Percentiles rank a stretch among this genome's conserved stretches.
Evolutionary conservation across 1,140 invertebrate species (phyloP).

Genomic region (Eupristina koningsbergeri): DNA sequence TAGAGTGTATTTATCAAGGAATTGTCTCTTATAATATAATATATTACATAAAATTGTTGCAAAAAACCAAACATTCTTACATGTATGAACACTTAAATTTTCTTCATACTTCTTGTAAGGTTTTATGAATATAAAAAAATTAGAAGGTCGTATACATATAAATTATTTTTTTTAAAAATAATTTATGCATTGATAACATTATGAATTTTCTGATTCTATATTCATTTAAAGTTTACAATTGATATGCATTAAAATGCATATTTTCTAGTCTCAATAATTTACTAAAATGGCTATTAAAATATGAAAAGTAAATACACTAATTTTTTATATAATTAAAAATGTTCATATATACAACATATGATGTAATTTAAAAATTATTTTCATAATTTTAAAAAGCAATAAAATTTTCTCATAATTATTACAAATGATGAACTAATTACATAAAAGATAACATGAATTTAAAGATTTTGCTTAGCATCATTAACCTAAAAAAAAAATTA

Average conservation of each 20-base stretch:
- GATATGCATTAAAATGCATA: slow-evolving; percentile 53
- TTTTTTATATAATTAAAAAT: neutral
- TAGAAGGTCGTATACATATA: slow-evolving; percentile 18
- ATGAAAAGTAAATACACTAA: neutral
- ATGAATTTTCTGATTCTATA: slow-evolving; percentile 27
- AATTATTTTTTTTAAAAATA: slow-evolving; percentile 25
- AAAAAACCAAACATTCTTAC: slow-evolving; percentile 55
- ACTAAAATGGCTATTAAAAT: neutral
- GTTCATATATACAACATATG: too few species aligned
- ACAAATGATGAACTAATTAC: neutral
- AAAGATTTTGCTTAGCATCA: too few species aligned
- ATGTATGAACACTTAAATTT: slow-evolving; percentile 37
- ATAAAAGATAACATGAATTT: too few species aligned
- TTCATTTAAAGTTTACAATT: slow-evolving; percentile 51
- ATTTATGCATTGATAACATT: too few species aligned
- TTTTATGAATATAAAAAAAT: slow-evolving; percentile 11
- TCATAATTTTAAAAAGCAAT: neutral
- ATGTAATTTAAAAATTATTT: neutral
- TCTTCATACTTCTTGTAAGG: slow-evolving; percentile 27
- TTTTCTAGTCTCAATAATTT: slow-evolving; percentile 6
- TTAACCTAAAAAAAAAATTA: too few species aligned
- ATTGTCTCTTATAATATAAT: slow-evolving; percentile 62
- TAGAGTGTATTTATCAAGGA: slow-evolving; percentile 54
- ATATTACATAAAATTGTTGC: slow-evolving; percentile 63
- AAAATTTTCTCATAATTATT: neutral